Conservation (phyloP, 2,888 invertebrate genomes). For the Melinaea menophilus region DNA sequence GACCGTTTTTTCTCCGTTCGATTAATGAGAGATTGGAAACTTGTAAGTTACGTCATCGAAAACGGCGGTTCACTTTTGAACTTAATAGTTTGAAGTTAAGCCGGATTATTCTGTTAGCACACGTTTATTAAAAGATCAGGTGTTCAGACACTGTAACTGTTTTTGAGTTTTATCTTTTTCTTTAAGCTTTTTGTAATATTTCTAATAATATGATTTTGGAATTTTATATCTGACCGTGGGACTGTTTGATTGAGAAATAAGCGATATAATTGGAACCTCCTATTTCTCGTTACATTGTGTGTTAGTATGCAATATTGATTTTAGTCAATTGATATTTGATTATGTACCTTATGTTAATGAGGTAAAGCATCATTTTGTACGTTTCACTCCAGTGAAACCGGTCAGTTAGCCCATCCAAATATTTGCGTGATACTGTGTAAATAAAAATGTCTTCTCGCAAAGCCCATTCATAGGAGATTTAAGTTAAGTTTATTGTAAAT, state of each 20-base stretch:
- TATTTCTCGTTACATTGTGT: constrained; percentile 21
- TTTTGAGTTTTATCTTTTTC: background rate
- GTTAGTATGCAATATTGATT: constrained; percentile 16
- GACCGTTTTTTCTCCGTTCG: constrained; percentile 39
- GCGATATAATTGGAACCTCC: constrained; percentile 29
- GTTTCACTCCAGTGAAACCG: constrained; percentile 43
- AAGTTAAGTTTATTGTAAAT: constrained; percentile 1
- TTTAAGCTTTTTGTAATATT: too few species aligned
- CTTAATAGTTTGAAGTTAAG: background rate
- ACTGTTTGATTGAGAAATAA: constrained; percentile 28
- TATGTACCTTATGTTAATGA: constrained; percentile 47
- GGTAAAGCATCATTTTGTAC: constrained; percentile 12
- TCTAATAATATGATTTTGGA: too few species aligned
- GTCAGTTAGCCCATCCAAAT: constrained; percentile 56
- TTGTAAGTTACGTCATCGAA: constrained; percentile 17
- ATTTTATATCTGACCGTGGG: constrained; percentile 21
- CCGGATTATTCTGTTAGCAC: too few species aligned
- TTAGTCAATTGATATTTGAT: constrained; percentile 8
- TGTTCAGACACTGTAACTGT: background rate
- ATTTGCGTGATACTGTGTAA: constrained; percentile 58
- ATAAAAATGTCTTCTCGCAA: constrained; percentile 43
- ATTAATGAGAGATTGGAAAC: constrained; percentile 28
- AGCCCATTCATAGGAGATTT: constrained; percentile 49
- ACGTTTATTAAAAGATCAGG: background rate
- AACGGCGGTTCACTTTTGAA: constrained; percentile 11